Evolutionary conservation across 2,797 vertebrate genomes (phyloP).

Genomic region (Gadopsis bispinosus): DNA sequence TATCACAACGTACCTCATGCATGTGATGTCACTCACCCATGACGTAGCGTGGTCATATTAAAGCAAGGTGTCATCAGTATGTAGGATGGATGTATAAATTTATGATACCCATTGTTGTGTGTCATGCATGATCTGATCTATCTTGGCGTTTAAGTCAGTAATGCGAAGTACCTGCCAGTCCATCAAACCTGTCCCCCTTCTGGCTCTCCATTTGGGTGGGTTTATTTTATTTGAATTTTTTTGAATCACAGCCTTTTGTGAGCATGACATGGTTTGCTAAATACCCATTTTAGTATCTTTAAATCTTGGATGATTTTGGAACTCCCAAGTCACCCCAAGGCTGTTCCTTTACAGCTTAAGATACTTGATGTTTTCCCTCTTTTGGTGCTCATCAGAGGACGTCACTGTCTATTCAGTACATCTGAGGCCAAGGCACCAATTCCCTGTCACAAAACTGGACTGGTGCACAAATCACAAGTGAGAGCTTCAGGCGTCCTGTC

Average conservation of each 20-base stretch:
- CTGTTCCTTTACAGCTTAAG: not conserved
- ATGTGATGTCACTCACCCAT: not conserved
- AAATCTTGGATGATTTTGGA: not conserved
- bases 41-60: not conserved
- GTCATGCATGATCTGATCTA: not conserved
- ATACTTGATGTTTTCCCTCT: not conserved
- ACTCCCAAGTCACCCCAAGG: not conserved
- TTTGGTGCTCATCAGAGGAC: not conserved
- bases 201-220: not conserved
- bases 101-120: not conserved
- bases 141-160: not conserved
- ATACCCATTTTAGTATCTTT: not conserved
- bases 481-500: conserved; percentile 53
- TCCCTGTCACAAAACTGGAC: conserved; percentile 44
- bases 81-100: not conserved
- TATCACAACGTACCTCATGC: not conserved
- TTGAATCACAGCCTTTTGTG: not conserved
- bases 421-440: conserved; percentile 22
- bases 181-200: conserved; percentile 3
- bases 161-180: conserved; percentile 10
- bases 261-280: not conserved
- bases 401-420: conserved; percentile 24
- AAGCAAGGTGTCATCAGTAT: conserved; percentile 14
- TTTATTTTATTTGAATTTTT: too few species aligned
- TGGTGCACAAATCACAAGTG: conserved; percentile 23